Base-by-base conservation (phyloP, 2,113 vertebrate species). In the Saguinus imperator region DNA sequence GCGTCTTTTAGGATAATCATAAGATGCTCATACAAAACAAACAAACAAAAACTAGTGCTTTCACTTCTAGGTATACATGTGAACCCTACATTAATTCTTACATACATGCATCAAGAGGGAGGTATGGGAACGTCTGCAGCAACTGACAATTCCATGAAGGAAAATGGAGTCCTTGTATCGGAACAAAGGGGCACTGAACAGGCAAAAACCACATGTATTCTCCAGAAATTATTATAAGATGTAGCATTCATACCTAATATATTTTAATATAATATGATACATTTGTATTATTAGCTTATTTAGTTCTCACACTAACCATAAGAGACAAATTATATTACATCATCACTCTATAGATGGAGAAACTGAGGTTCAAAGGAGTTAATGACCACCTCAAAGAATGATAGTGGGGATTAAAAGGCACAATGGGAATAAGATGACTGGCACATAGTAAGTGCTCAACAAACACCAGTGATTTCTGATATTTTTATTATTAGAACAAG, bases 101-200 rank as follows among this genome's bases (percentile, higher is more conserved):
- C 16, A 2, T 37, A 20, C 1, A 0, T 0, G 18, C n/a, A 4
- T 27, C 57, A 29, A 40, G 68, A 57, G 50, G 76, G 37, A n/a
- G 14, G 48, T 2, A 8, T 1, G n/a, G 17, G 21, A n/a, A n/a
- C 13, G 50, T 40, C 12, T 32, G n/a, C 11, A 5, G 73, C 70
- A 35, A 23, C 37, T 25, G n/a, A 13, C 27, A 29, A 40, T n/a
- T 45, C 58, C 4, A 0, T 10, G n/a, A 25, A 76, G 35, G 88
- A 48, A 75, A 32, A 64, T 12, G 35, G 40, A 10, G 20, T 72
- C 61, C 35, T 57, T 87, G 37, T 32, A 21, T 45, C 82, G 89
- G 66, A 29, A 50, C 14, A 20, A 20, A 29, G 40, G 40, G 37
- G 32, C 0, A 0, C 20, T 35, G 29, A 25, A 21, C 64, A 85